Evolutionary conservation across 1,140 invertebrate species (phyloP), one percentile per base, ranked within the genome.

Genomic region (Drosophila serrata): DNA sequence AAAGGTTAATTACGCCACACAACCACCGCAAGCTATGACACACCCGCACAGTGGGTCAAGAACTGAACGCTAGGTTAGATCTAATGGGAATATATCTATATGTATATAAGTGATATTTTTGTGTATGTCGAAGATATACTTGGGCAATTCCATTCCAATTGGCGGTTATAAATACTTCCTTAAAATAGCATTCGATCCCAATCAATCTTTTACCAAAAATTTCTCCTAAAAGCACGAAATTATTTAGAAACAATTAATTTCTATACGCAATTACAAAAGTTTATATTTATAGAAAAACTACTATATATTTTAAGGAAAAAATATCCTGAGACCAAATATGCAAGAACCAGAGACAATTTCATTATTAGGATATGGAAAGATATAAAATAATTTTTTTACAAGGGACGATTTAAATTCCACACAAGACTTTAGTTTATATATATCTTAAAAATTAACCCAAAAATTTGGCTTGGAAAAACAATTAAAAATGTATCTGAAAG

Each of bases 1-100:
- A 62, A 55, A 73, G 72, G 70, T 63, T 55, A 75, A 75, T 57
- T 74, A 57, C 58, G 70, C 72, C 39, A 37, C 27, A 73, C 15
- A 22, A 37, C 51, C 51, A 24, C 33, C 33, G 3, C 3, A 35
- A 7, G 35, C 33, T 48, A 59, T 73, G 69, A 73, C 69, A 70
- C 69, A 73, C 27, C 40, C 63, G 43, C 33, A 69, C 43, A 72
- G 49, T 70, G 65, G 62, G 42, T 55, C 51, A 22, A 37, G 51
- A 37, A 37, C 33, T 37, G 51, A 55, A 35, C 3, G 13, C 12
- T 15, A 22, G 17, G 13, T 22, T n/a, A 22, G 15, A n/a, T 11
- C 2, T 5, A 37, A 35, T 19, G 29, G 7, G 4, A 11, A 9
- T 37, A 24, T 53, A 15, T 24, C 19, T 37, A 6, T 37, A 8